Conservation (phyloP, 2,113 vertebrate genomes). For the Bufo bufo region DNA sequence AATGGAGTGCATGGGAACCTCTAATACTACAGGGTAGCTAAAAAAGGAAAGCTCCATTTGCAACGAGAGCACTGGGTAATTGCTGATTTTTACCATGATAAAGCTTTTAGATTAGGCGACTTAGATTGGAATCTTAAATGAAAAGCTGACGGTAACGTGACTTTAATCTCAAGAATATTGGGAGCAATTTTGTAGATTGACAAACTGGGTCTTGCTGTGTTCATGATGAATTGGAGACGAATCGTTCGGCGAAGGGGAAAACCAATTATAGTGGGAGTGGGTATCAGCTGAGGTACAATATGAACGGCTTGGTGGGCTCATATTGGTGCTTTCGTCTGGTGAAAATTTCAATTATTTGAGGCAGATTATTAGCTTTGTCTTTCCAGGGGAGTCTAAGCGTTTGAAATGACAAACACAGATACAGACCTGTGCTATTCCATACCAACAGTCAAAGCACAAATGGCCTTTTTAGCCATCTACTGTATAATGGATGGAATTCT, state of each 20-base stretch:
- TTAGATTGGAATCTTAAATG: neutral
- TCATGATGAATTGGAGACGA: conserved; percentile 37
- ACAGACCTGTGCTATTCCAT: neutral
- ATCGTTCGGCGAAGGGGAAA: conserved; percentile 7
- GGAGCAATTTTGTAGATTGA: conserved; percentile 1
- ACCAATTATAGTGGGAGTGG: conserved; percentile 7
- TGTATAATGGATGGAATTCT: neutral
- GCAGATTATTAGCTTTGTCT: conserved; percentile 4
- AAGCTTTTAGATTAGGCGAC: neutral
- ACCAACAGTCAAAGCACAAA: neutral
- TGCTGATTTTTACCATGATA: conserved; percentile 13
- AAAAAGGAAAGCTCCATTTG: neutral
- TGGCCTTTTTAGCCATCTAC: neutral
- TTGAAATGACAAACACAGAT: conserved; percentile 9
- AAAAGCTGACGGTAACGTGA: conserved; percentile 6
- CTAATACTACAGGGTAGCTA: neutral
- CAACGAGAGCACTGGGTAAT: neutral
- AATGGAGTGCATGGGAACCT: neutral
- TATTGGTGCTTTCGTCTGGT: neutral
- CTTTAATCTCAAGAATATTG: conserved; percentile 19
- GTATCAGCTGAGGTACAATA: neutral
- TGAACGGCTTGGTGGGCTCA: neutral
- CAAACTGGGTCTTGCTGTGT: neutral
- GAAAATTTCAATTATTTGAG: conserved; percentile 5
- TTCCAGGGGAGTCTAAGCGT: neutral